A percentile compares a stretch with the other conserved stretches of the same genome.
Evolutionary conservation across 2,113 vertebrate species (phyloP).

Genomic region (Nipponia nippon): DNA sequence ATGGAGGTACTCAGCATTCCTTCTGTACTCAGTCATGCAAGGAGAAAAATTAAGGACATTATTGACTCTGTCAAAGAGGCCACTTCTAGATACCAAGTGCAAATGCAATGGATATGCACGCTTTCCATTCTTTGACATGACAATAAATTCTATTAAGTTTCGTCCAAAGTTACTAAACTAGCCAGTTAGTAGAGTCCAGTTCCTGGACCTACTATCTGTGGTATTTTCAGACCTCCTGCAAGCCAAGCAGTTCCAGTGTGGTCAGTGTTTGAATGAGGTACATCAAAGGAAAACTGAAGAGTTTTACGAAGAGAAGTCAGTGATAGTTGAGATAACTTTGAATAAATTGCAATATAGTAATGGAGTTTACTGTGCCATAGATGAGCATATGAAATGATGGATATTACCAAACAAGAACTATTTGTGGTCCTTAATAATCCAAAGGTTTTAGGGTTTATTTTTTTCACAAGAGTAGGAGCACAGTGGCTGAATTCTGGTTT

Average conservation of each 20-base stretch:
- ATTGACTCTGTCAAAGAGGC: not conserved
- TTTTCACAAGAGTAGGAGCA: not conserved
- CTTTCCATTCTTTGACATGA: not conserved
- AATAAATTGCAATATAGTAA: not conserved
- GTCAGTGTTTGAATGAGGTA: not conserved
- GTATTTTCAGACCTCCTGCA: not conserved
- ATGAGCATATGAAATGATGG: not conserved
- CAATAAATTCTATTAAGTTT: not conserved
- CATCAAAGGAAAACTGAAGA: not conserved
- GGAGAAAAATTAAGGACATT: not conserved
- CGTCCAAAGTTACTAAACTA: not conserved
- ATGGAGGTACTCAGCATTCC: not conserved
- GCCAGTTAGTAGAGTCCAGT: not conserved
- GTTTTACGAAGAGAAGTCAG: not conserved
- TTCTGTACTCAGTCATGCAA: not conserved
- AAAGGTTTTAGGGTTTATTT: not conserved
- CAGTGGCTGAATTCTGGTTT: not conserved
- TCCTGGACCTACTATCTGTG: not conserved
- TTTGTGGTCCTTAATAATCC: not conserved
- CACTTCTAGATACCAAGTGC: not conserved
- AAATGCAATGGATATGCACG: not conserved
- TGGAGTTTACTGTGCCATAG: not conserved
- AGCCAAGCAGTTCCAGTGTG: not conserved
- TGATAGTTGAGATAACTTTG: not conserved
- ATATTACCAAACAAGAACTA: not conserved